These are phyloP conservation scores for Linyphia triangularis DNA, from an alignment of 2,888 invertebrate species.

Conservation along the genomic window DNA sequence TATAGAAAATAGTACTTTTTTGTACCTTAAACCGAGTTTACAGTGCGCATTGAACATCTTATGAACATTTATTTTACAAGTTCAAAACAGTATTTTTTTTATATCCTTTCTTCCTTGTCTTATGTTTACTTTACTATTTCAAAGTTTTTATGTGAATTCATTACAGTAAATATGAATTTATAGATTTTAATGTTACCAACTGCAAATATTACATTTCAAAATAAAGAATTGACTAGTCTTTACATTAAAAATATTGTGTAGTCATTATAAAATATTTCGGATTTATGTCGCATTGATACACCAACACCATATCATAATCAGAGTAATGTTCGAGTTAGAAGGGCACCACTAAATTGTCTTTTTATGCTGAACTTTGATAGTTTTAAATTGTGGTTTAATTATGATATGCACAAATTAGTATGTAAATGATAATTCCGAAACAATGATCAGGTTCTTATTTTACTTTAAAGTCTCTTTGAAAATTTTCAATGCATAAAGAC, in stretches of 20 bases:
- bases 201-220: slow-evolving; percentile 39
- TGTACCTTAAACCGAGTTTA: neutral
- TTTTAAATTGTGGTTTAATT: no score
- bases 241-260: slow-evolving; percentile 12
- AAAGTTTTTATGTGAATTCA: slow-evolving; percentile 8
- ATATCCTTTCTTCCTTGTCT: slow-evolving; percentile 6
- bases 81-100: neutral
- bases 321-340: no score
- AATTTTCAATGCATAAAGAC: no score
- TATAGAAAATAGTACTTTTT: slow-evolving; percentile 6
- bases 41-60: neutral
- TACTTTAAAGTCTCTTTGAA: no score
- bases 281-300: no score
- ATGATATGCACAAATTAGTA: no score
- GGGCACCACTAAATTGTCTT: no score
- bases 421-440: no score
- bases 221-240: slow-evolving; percentile 55
- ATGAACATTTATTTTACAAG: neutral
- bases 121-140: neutral
- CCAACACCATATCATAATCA: no score
- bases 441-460: no score
- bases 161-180: slow-evolving; percentile 36
- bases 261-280: neutral
- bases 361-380: no score
- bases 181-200: slow-evolving; percentile 57